Evolutionary conservation across 2,113 vertebrate species (phyloP).

Genomic region (Bubo bubo): DNA sequence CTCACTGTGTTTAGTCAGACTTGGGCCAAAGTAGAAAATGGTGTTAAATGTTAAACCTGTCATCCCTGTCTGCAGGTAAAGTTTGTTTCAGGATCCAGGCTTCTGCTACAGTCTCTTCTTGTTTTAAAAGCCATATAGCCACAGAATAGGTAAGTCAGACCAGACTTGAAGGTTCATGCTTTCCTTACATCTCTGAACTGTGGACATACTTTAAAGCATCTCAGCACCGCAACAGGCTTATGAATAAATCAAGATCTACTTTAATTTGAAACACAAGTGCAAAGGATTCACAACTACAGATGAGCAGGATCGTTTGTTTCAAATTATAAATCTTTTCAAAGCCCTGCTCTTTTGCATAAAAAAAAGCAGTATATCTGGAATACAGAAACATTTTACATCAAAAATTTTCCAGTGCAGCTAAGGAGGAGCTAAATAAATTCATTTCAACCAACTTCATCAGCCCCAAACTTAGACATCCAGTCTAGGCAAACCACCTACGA

Average conservation of each 20-base stretch:
- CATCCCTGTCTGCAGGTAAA: neutral
- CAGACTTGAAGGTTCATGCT: neutral
- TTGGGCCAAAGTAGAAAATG: neutral
- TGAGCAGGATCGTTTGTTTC: conserved; percentile 68
- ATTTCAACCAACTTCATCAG: neutral
- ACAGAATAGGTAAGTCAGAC: neutral
- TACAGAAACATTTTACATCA: conserved; percentile 72
- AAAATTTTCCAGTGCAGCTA: conserved; percentile 65
- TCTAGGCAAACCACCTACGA: neutral
- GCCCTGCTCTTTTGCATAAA: conserved; percentile 54
- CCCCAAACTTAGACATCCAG: neutral
- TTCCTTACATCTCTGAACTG: neutral
- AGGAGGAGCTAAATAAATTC: conserved; percentile 26
- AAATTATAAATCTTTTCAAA: conserved; percentile 71
- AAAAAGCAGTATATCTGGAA: conserved; percentile 56
- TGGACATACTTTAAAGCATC: neutral
- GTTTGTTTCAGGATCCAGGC: neutral
- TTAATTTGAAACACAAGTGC: conserved; percentile 85
- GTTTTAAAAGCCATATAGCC: neutral
- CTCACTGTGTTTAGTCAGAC: neutral
- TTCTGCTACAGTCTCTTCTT: neutral
- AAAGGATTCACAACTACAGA: conserved; percentile 80
- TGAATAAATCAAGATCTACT: conserved; percentile 74
- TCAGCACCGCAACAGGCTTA: neutral
- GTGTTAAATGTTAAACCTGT: neutral